Evolutionary conservation across 2,797 vertebrate genomes (phyloP), one percentile per base, ranked within the genome.

Genomic region (Pseudochaenichthys georgianus): DNA sequence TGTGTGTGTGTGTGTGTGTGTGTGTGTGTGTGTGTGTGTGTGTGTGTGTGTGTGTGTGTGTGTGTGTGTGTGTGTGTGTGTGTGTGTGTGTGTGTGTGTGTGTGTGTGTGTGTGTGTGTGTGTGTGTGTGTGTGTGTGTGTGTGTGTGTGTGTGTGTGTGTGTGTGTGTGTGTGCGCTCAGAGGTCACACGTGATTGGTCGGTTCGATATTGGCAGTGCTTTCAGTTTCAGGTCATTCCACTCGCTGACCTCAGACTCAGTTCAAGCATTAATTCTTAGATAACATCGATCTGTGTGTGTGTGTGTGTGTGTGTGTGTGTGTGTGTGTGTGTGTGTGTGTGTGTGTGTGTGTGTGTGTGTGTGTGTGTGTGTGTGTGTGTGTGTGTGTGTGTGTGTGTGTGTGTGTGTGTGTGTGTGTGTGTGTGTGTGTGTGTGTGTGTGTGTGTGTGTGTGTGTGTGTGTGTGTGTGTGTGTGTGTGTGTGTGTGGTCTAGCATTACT

Each of bases 191-290:
- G n/a, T 69, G 78, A 73, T 71, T 42, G 53, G 78, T 65, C 50
- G 4, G 66, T 43, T 85, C 68, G 43, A 80, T 86, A 38, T 54
- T 60, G 43, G 66, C 73, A 67, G 69, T 8, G 70, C 63, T 82
- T 73, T 78, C 64, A 70, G 74, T 70, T 87, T 81, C 74, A 82
- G 86, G 72, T 77, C 77, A 54, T 60, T 76, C 31, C 69, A 15
- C 70, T 38, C 43, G 3, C 65, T 61, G 82, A 77, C 75, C 71
- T 64, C 0, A 17, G 63, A 31, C 58, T 54, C 70, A 48, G 69
- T 16, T 77, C 61, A 77, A 54, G 55, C 52, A 23, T 57, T 65
- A 68, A 42, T 64, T 61, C 69, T 31, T 47, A 73, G 81, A 86
- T 87, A 78, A 55, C 77, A 85, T 80, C 13, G 77, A 86, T 79